Evolutionary conservation across 2,113 vertebrate species (phyloP), one percentile per base, ranked within the genome.

Genomic region (Neogobius melanostomus): DNA sequence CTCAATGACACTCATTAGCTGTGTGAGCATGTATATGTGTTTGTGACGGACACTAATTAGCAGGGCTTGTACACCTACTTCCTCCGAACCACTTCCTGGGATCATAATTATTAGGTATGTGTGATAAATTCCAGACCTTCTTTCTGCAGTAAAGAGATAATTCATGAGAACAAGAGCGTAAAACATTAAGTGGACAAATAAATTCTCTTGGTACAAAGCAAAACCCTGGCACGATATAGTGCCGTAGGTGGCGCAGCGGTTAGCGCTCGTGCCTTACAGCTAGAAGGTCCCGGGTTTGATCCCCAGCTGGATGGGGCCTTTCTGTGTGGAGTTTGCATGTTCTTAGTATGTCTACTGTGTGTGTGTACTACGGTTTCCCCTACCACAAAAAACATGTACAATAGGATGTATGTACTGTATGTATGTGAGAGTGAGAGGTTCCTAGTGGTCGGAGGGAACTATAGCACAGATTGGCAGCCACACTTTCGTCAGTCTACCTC

Each of bases 81-180:
- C 89, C 89, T 91, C 75, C 56, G 57, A 72, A 81, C 85, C 76
- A 72, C 90, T 91, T 91, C 89, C 90, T 92, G 82, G 87, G 85
- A 90, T 89, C 85, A 88, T 90, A 90, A 90, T 91, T 90, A 92
- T 89, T 90, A 90, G 90, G 89, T 89, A 91, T 80, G 89, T 88
- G 89, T 91, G 91, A 93, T 88, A 90, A 90, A 90, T 87, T 81
- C 90, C 92, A 91, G 90, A 75, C 86, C 74, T 71, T 83, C 77
- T 82, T 82, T 81, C 76, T 83, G 63, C 69, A 49, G 17, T 82
- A 67, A 64, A 6, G 36, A 79, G 82, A 83, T 77, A 81, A 49
- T 84, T 68, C 49, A 71, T 81, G 8, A 68, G 47, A 53, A 47
- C 62, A 73, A 68, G 76, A 68, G 74, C 70, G 69, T 72, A 46